Evolutionary conservation across 2,797 vertebrate genomes (phyloP).

Genomic region (Brachymystax lenok): DNA sequence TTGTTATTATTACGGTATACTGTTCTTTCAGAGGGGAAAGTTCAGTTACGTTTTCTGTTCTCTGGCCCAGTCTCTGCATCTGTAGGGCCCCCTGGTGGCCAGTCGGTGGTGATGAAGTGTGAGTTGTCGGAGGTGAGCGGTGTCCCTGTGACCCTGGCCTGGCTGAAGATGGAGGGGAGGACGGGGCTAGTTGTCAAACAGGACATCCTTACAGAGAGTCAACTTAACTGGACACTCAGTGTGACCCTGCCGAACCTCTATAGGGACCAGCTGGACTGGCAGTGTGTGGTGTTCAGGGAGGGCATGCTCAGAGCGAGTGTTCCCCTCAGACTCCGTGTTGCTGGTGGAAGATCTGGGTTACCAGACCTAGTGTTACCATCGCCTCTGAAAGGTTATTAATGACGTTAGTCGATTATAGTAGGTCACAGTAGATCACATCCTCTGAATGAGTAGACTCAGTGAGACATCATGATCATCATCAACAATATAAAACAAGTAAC

Average conservation of each 20-base stretch:
- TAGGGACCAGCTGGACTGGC: constrained; percentile 25
- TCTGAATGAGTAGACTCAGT: no score
- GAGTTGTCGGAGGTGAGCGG: constrained; percentile 31
- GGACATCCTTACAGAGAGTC: constrained; percentile 13
- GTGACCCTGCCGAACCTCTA: constrained; percentile 22
- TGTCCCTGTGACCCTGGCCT: constrained; percentile 36
- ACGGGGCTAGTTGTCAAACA: constrained; percentile 26
- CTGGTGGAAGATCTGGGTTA: no score
- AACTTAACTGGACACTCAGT: constrained; percentile 6
- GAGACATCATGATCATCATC: no score
- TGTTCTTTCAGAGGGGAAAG: not conserved
- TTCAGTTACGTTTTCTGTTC: not conserved
- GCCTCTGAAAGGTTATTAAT: not conserved
- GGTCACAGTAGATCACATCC: not conserved
- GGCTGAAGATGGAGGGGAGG: constrained; percentile 41
- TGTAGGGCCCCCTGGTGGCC: constrained; percentile 19
- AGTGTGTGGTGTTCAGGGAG: constrained; percentile 39
- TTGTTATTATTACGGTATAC: not conserved
- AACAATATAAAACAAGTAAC: no score
- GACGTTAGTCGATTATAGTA: no score
- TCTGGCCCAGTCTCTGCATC: constrained; percentile 35
- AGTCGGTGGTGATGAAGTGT: constrained; percentile 32
- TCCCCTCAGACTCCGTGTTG: constrained; percentile 6
- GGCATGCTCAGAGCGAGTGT: constrained; percentile 27
- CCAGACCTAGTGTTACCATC: not conserved